These are phyloP conservation scores for Meteorus sp. DNA, from an alignment of 1,140 invertebrate species.

Conservation along the genomic window DNA sequence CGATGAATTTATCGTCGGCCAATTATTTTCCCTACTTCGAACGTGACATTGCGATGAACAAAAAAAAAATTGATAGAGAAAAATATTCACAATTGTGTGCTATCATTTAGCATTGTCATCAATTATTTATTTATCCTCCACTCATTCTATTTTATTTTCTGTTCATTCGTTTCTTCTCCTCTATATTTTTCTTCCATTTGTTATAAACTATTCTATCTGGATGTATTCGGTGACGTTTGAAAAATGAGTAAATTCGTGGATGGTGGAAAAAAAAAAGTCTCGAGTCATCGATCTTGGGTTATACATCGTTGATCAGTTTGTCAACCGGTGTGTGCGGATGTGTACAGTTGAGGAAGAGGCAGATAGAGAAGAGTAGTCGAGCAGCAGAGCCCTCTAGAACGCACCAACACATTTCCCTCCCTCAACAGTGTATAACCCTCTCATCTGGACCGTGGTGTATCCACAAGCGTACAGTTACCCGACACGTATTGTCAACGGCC, in stretches of 20 bases:
- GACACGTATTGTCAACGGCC: conserved; percentile 36
- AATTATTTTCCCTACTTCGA: conserved; percentile 21
- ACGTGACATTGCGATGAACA: conserved; percentile 18
- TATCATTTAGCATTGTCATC: too few relatives aligned
- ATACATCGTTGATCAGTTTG: conserved; percentile 28
- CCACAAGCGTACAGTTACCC: conserved; percentile 28
- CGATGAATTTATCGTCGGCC: conserved; percentile 25
- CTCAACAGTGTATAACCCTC: neutral
- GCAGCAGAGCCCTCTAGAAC: too few relatives aligned
- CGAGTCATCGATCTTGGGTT: conserved; percentile 36
- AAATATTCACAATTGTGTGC: too few relatives aligned
- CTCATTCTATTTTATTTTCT: neutral
- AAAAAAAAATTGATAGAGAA: conserved; percentile 17
- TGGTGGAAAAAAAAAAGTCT: conserved; percentile 29
- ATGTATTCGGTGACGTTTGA: conserved; percentile 28
- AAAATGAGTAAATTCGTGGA: conserved; percentile 29
- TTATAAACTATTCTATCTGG: conserved; percentile 21
- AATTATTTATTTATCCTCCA: too few relatives aligned
- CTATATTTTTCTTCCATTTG: conserved; percentile 2
- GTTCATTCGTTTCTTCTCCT: neutral
- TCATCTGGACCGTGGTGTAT: conserved; percentile 1
- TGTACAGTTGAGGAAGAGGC: conserved; percentile 6
- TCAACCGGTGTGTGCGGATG: conserved; percentile 23
- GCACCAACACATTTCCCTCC: too few relatives aligned
- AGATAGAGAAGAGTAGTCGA: conserved; percentile 9